These are phyloP conservation scores for Agraylea sexmaculata DNA, from an alignment of 1,140 invertebrate species.

Conservation along the genomic window DNA sequence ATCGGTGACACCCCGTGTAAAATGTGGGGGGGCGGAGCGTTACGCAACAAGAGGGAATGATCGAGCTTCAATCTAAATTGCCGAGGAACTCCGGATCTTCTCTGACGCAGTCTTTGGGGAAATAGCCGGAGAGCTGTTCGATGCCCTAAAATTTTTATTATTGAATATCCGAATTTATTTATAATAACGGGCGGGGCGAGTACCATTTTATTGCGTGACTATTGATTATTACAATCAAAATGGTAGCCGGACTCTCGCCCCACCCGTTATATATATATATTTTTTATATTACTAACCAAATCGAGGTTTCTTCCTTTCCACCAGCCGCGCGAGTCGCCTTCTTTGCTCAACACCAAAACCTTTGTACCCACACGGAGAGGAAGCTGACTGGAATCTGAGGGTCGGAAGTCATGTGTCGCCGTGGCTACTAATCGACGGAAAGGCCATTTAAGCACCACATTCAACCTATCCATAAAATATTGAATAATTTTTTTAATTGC, in stretches of 20 bases:
- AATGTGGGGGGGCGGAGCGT: no score
- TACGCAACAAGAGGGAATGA: no score
- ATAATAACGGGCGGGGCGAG: neutral
- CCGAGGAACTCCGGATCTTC: slow-evolving; percentile 39
- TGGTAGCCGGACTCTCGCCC: no score
- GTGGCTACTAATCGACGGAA: slow-evolving; percentile 60
- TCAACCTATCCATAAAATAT: slow-evolving; percentile 46
- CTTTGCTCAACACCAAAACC: slow-evolving; percentile 48
- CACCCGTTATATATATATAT: neutral
- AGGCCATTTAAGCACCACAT: slow-evolving; percentile 64
- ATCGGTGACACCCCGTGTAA: no score
- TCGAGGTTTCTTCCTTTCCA: slow-evolving; percentile 38
- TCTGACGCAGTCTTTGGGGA: slow-evolving; percentile 39
- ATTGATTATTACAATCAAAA: neutral
- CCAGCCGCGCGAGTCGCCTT: slow-evolving; percentile 37
- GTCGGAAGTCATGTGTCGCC: slow-evolving; percentile 63
- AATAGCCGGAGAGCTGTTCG: slow-evolving; percentile 36
- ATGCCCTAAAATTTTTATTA: no score
- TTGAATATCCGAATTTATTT: slow-evolving; percentile 16
- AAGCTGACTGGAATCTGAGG: slow-evolving; percentile 63
- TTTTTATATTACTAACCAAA: slow-evolving; percentile 24
- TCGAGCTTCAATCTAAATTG: slow-evolving; percentile 31
- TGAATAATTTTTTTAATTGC: slow-evolving; percentile 6
- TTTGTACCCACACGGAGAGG: slow-evolving; percentile 64
- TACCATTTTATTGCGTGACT: neutral